phyloP scores from a whole-genome alignment of 1,140 invertebrate species.

The Schlechtendalia chinensis region DNA sequence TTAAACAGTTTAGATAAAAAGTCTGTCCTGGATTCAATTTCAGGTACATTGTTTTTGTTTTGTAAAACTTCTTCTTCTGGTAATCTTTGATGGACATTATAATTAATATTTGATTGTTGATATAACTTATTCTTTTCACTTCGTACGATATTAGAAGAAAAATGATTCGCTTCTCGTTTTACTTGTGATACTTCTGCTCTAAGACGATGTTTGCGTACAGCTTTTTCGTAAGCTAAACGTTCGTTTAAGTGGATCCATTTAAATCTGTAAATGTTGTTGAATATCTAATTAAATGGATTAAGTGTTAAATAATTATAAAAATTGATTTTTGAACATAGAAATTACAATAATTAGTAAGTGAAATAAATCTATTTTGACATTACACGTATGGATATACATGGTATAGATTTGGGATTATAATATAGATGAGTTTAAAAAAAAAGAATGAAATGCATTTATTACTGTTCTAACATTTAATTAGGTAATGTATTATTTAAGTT shows the following conservation, averaged over 20 bases:
- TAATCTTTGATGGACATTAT: conserved; percentile 32
- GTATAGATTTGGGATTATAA: no score
- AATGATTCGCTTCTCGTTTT: conserved; percentile 72
- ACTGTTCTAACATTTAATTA: no score
- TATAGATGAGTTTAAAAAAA: no score
- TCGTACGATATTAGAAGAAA: conserved; percentile 53
- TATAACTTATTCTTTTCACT: conserved; percentile 51
- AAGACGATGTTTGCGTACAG: conserved; percentile 80
- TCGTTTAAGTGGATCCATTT: conserved; percentile 95
- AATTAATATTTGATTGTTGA: conserved; percentile 24
- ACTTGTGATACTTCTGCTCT: conserved; percentile 85
- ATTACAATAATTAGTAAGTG: no score
- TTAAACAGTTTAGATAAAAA: conserved; percentile 39
- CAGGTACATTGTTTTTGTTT: conserved; percentile 1
- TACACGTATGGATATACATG: no score
- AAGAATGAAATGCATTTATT: no score
- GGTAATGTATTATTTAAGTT: no score
- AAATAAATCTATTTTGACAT: no score
- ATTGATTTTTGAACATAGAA: no score
- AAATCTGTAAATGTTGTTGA: conserved; percentile 63
- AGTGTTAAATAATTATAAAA: no score
- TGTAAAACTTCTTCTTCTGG: conserved; percentile 20
- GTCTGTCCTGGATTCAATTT: conserved; percentile 35
- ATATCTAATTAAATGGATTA: no score
- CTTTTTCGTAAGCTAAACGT: conserved; percentile 86